Evolutionary conservation across 2,797 vertebrate species (phyloP), one percentile per base, ranked within the genome.

Genomic region (Hapalemur alaotrensis): DNA sequence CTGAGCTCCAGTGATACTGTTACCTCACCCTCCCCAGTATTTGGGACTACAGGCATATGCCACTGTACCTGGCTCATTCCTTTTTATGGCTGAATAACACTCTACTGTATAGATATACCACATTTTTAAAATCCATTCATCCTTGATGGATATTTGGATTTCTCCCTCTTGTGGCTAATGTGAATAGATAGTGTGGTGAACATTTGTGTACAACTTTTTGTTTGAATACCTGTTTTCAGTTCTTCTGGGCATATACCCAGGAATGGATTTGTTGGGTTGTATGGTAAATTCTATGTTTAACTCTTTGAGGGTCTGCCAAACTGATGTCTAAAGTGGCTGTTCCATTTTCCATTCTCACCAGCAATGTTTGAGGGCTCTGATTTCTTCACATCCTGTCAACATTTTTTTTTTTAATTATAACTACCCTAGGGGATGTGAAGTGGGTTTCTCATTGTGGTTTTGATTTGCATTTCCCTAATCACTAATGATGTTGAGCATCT

Each of bases 381-480:
- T 78, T 91, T 76, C 11, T 83, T 20, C 35, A 35, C 2, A 61
- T 83, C 30, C 18, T 92, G 22, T 78, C 25, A 84, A 28, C 79
- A 86, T 13, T 0, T 25, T 72, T 43, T 43, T 50, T 4, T 91
- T 73, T 7, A 84, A 50, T 48, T 50, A n/a, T 65, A 17, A 46
- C 50, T 92, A 4, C 70, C 15, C 18, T 76, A 25, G 4, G 81
- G 13, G 35, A 1, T 84, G 14, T 87, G 25, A 70, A 78, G 5
- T 69, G 18, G 50, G 13, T 50, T 76, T 93, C 22, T 96, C 25
- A 20, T 46, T 70, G 25, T 95, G 69, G 41, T 32, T 95, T 91
- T 95, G 90, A 73, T 78, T 78, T 95, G 22, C n/a, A 72, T 89
- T 81, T 93, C 48, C 23, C n/a, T 70, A 69, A 32, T 93, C 75